Conservation (phyloP, 2,113 vertebrate species). For the Strigops habroptila region DNA sequence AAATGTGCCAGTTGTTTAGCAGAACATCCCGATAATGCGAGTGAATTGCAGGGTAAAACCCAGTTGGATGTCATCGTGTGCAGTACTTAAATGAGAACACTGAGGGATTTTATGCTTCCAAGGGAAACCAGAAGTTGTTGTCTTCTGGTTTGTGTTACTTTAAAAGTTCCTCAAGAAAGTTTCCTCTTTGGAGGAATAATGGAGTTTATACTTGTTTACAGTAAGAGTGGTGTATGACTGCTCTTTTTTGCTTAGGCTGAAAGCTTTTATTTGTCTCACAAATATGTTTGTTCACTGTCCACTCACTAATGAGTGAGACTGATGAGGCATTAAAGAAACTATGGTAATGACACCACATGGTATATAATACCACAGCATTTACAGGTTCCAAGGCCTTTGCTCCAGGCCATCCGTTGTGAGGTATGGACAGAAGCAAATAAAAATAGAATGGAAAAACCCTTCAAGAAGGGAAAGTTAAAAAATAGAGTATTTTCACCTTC, state of each 20-base stretch:
- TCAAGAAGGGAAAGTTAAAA: background rate
- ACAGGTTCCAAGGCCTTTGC: background rate
- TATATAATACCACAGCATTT: background rate
- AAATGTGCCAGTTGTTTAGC: conserved; percentile 11
- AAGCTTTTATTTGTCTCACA: background rate
- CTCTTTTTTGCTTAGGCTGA: background rate
- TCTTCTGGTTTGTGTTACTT: conserved; percentile 21
- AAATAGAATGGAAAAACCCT: background rate
- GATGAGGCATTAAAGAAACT: background rate
- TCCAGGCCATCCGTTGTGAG: background rate
- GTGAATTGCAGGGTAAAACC: conserved; percentile 41
- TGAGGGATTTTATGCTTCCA: conserved; percentile 25
- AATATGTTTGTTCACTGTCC: background rate
- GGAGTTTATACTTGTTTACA: background rate
- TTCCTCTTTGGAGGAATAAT: conserved; percentile 14
- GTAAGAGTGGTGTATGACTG: background rate
- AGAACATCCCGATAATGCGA: background rate
- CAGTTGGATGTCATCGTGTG: conserved; percentile 11
- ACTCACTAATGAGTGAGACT: background rate
- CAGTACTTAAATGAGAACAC: conserved; percentile 39
- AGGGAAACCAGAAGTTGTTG: conserved; percentile 1
- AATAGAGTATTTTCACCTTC: background rate
- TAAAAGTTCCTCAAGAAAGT: background rate
- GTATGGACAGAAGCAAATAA: background rate
- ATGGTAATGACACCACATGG: background rate